Percentiles rank a stretch among this genome's conserved stretches.
These are phyloP conservation scores for Callithrix jacchus DNA, from an alignment of 2,113 vertebrate species.

Conservation along the genomic window DNA sequence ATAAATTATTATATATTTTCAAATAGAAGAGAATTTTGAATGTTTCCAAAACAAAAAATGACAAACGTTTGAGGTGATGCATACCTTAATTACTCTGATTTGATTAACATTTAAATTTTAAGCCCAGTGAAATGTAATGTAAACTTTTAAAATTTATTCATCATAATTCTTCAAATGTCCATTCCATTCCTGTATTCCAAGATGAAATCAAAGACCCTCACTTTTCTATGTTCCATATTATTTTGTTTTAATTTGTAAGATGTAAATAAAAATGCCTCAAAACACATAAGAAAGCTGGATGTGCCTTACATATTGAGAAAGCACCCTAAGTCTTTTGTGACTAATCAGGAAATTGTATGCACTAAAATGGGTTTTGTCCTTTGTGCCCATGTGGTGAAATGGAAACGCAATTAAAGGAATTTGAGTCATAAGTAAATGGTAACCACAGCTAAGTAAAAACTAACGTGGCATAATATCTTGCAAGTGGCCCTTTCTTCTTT, in stretches of 20 bases:
- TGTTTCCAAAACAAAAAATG: background rate
- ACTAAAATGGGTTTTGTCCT: background rate
- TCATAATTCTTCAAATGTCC: background rate
- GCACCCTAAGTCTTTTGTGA: background rate
- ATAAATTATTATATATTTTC: background rate
- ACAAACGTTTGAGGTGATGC: background rate
- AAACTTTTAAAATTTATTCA: background rate
- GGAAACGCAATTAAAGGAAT: conserved; percentile 44
- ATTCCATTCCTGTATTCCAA: background rate
- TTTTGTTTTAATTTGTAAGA: conserved; percentile 16
- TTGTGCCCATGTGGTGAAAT: conserved; percentile 5
- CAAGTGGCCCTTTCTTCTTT: conserved; percentile 17
- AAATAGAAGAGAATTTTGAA: background rate
- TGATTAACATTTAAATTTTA: background rate
- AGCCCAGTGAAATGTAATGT: background rate
- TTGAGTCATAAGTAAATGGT: background rate
- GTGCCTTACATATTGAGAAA: background rate
- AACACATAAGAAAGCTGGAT: background rate
- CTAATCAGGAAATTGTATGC: background rate
- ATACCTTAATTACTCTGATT: background rate
- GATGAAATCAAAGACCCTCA: background rate
- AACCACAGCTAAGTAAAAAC: conserved; percentile 39
- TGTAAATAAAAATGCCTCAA: background rate
- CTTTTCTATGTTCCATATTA: background rate
- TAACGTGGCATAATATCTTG: conserved; percentile 35